These are phyloP conservation scores for Chloroceryle inda DNA, from an alignment of 2,797 vertebrate species.

Conservation along the genomic window DNA sequence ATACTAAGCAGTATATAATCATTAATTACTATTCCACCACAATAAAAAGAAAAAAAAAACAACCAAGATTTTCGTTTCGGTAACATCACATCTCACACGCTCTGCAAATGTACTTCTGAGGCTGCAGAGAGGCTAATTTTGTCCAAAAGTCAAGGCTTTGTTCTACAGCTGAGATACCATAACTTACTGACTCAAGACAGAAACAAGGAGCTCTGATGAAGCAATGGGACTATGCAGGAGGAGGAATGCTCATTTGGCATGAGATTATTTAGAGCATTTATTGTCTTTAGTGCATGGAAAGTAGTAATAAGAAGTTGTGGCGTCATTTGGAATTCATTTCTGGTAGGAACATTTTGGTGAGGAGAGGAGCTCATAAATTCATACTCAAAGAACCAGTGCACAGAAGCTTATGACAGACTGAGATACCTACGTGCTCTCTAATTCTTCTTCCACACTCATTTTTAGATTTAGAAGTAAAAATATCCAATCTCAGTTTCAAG, in stretches of 20 bases:
- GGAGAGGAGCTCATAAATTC: neutral
- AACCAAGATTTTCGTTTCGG: neutral
- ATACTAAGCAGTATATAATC: neutral
- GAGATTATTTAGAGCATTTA: neutral
- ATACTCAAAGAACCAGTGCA: neutral
- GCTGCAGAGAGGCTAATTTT: neutral
- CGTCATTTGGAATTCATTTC: neutral
- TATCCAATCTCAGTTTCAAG: neutral
- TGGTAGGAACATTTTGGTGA: neutral
- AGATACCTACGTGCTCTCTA: neutral
- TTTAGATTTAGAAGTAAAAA: neutral
- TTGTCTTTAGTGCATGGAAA: neutral
- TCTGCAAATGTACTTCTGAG: neutral
- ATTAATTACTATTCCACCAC: neutral
- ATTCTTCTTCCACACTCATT: neutral
- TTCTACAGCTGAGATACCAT: neutral
- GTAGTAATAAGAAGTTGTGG: neutral
- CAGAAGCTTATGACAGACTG: accelerated
- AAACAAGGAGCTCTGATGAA: neutral
- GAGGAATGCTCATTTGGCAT: neutral
- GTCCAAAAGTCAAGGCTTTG: neutral
- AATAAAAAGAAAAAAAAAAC: accelerated
- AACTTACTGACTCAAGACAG: neutral
- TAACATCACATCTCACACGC: neutral
- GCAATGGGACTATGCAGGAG: neutral